phyloP scores from a whole-genome alignment of 92 coral and sea anemone species.

The Parazoanthus atlanticus region DNA sequence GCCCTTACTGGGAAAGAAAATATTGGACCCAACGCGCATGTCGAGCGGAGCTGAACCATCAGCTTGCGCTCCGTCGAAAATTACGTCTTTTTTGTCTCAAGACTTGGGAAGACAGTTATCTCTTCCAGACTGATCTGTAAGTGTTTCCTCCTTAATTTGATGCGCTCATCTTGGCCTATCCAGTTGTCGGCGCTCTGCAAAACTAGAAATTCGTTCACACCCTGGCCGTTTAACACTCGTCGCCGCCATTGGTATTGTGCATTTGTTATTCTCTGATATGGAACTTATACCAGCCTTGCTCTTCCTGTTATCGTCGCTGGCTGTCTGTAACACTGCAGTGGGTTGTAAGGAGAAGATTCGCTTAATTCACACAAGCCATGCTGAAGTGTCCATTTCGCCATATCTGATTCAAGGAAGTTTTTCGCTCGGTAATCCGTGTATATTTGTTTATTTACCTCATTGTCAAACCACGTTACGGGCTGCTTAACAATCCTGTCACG shows the following conservation, averaged over 20 bases:
- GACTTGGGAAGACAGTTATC: background rate
- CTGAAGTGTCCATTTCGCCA: background rate
- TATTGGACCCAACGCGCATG: background rate
- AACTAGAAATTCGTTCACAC: background rate
- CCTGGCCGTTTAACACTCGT: background rate
- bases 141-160: background rate
- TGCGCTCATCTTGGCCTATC: background rate
- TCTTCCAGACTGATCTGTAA: background rate
- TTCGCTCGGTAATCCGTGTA: background rate
- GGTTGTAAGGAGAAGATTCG: background rate
- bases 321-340: background rate
- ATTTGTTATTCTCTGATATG: background rate
- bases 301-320: slow-evolving; percentile 5
- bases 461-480: slow-evolving; percentile 4
- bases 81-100: background rate
- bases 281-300: background rate
- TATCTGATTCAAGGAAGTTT: background rate
- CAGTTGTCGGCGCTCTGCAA: background rate
- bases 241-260: background rate
- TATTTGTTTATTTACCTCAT: background rate
- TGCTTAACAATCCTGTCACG: background rate
- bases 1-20: too few relatives aligned
- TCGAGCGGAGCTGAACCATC: background rate
- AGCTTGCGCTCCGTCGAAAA: background rate
- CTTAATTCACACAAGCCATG: background rate